Conservation (phyloP, 2,888 invertebrate species). For the Pachycephus smyrnensis region DNA sequence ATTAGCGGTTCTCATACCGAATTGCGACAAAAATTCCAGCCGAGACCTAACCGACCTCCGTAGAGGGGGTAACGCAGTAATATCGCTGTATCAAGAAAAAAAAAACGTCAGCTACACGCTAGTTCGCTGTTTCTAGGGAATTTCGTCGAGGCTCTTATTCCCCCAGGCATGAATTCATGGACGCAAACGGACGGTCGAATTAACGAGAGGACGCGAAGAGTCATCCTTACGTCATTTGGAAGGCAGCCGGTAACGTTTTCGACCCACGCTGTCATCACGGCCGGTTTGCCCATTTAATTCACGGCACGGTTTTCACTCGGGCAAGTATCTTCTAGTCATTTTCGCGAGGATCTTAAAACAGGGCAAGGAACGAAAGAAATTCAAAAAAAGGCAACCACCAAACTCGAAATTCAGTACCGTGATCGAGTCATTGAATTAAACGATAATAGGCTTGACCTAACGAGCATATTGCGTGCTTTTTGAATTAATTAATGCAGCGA, state of each 20-base stretch:
- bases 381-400: background rate
- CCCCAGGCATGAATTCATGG: background rate
- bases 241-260: background rate
- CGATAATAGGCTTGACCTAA: conserved; percentile 29
- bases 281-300: background rate
- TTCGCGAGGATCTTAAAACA: background rate
- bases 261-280: background rate
- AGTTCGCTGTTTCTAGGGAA: background rate
- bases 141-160: background rate
- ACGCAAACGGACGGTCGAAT: background rate
- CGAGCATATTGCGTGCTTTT: conserved; percentile 34
- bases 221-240: background rate
- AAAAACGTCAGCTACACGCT: background rate
- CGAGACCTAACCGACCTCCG: background rate
- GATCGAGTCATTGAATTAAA: conserved; percentile 30
- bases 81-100: background rate
- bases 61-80: background rate
- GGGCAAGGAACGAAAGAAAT: background rate
- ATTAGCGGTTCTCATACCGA: conserved; percentile 51
- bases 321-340: background rate
- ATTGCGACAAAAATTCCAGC: background rate
- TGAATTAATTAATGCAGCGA: conserved; percentile 45
- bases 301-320: background rate
- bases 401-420: background rate
- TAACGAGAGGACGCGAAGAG: background rate